Evolutionary conservation across 1,140 invertebrate species (phyloP).

Genomic region (Pollicipes pollicipes): DNA sequence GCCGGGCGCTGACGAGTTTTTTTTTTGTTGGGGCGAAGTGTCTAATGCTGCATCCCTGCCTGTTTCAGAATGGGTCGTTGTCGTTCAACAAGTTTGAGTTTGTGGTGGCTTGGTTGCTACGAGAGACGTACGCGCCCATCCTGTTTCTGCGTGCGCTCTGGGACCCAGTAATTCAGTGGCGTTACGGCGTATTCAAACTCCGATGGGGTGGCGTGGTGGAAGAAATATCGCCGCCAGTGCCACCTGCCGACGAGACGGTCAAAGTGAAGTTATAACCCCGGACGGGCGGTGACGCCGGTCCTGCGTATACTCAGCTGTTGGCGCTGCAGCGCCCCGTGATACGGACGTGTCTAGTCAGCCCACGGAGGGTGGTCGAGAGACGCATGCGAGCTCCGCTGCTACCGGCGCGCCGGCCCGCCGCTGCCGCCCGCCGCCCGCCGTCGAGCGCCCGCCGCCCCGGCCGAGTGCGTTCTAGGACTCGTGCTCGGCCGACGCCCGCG

Average conservation of each 20-base stretch:
- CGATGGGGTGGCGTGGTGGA: conserved; percentile 74
- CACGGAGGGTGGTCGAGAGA: too few relatives aligned
- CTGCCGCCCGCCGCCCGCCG: too few relatives aligned
- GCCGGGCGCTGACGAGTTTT: too few relatives aligned
- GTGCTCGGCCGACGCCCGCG: too few relatives aligned
- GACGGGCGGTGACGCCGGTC: not conserved
- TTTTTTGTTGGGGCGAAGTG: too few relatives aligned
- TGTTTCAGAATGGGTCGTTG: conserved; percentile 61
- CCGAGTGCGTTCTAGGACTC: too few relatives aligned
- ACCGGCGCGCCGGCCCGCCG: too few relatives aligned
- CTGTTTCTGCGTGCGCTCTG: conserved; percentile 63
- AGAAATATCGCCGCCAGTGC: not conserved
- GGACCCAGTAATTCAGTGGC: conserved; percentile 75
- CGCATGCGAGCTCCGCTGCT: too few relatives aligned
- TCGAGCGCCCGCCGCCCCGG: too few relatives aligned
- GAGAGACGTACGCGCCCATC: conserved; percentile 74
- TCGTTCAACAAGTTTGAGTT: conserved; percentile 95
- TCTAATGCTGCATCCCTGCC: too few relatives aligned
- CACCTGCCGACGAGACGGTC: not conserved
- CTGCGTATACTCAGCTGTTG: not conserved
- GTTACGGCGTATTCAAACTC: conserved; percentile 68
- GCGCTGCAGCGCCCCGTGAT: not conserved
- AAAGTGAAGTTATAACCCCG: conserved; percentile 3
- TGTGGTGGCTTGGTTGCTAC: conserved; percentile 84
- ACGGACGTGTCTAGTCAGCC: not conserved